Evolutionary conservation across 2,797 vertebrate species (phyloP).

Genomic region (Cyprinella venusta): DNA sequence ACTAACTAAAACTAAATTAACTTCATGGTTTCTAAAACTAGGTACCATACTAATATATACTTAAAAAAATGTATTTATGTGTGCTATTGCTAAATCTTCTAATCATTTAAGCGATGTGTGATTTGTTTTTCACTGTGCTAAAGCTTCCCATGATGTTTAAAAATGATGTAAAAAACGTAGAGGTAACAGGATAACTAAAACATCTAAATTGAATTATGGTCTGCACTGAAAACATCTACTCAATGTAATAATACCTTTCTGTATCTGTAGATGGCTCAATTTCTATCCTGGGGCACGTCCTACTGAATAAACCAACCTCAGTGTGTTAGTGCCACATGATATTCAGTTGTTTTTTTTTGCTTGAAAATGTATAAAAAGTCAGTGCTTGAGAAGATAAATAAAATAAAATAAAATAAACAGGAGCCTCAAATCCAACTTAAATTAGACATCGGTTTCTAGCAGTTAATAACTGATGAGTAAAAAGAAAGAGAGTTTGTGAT

Average conservation of each 20-base stretch:
- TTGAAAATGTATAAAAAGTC: neutral
- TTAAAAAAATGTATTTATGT: neutral
- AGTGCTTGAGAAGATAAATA: conserved; percentile 5
- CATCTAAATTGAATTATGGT: conserved; percentile 4
- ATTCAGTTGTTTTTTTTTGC: neutral
- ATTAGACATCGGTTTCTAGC: conserved; percentile 1
- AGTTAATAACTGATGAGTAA: conserved; percentile 4
- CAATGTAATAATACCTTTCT: conserved; percentile 73
- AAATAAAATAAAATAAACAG: neutral
- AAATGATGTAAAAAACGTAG: neutral
- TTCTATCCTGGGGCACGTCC: conserved; percentile 80
- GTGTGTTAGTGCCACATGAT: neutral
- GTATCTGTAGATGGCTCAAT: conserved; percentile 79
- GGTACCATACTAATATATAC: too few species aligned
- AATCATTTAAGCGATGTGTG: neutral
- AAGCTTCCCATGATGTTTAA: neutral
- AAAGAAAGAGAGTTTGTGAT: neutral
- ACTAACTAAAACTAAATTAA: neutral
- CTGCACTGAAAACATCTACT: conserved; percentile 8
- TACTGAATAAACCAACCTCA: conserved; percentile 71
- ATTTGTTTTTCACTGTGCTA: neutral
- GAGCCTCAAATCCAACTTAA: neutral
- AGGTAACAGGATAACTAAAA: neutral
- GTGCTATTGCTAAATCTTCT: neutral
- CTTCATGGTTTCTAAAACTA: too few species aligned